Percentiles rank a stretch among this genome's conserved stretches.
Evolutionary conservation across 2,113 vertebrate species (phyloP).

Genomic region (Aphyosemion australe): DNA sequence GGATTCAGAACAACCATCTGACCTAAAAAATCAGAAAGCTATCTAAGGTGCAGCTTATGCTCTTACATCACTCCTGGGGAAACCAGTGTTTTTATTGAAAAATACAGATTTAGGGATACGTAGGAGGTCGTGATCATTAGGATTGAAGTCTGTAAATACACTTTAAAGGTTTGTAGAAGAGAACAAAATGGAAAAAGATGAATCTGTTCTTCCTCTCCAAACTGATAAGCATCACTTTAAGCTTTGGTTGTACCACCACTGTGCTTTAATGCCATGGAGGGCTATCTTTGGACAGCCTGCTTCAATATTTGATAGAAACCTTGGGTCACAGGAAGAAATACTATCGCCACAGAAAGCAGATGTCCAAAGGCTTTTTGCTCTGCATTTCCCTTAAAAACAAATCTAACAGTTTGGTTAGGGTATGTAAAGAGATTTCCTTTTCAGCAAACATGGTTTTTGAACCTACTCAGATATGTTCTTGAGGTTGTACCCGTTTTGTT

Average conservation of each 20-base stretch:
- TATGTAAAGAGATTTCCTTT: no score
- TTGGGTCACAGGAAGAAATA: conserved; percentile 70
- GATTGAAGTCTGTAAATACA: neutral
- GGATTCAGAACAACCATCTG: neutral
- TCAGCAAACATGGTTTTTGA: no score
- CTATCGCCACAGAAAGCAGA: conserved; percentile 51
- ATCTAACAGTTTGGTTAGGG: no score
- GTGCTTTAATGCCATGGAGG: conserved; percentile 36
- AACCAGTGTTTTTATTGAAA: no score
- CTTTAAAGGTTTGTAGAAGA: no score
- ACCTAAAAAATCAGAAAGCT: neutral
- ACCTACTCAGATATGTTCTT: no score
- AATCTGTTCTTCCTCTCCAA: no score
- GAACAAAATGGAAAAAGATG: no score
- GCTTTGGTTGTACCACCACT: conserved; percentile 34
- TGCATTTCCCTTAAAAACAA: neutral
- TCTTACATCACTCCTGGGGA: no score
- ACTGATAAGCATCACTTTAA: no score
- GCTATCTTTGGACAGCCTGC: conserved; percentile 64
- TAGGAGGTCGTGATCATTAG: neutral
- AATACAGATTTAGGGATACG: neutral
- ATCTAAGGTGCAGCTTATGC: neutral
- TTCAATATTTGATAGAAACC: conserved; percentile 75
- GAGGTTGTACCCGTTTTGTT: no score
- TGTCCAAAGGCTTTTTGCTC: conserved; percentile 9